Percentiles rank a stretch among this genome's conserved stretches.
phyloP scores from a whole-genome alignment of 2,888 invertebrate species.

The Stramonita haemastoma region DNA sequence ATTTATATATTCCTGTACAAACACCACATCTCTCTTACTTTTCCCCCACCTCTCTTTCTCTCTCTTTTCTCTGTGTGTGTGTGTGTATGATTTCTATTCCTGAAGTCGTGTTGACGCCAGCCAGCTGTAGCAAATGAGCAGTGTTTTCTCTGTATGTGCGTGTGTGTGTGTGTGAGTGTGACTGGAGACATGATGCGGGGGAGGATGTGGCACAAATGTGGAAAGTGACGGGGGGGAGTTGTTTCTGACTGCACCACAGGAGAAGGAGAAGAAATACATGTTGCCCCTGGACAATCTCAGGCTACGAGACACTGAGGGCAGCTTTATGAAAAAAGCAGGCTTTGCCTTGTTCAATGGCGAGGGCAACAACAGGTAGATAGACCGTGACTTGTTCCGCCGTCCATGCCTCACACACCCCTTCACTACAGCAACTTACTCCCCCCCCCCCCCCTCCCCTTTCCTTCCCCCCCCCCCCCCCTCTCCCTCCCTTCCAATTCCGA shows the following conservation, averaged over 20 bases:
- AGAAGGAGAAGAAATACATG: slow-evolving; percentile 99
- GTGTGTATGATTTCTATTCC: neutral
- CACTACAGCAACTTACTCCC: neutral
- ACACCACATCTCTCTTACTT: neutral
- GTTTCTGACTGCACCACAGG: slow-evolving; percentile 79
- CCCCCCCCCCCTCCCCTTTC: neutral
- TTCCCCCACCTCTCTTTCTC: neutral
- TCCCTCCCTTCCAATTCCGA: neutral
- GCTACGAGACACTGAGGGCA: slow-evolving; percentile 94
- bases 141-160: too few species aligned
- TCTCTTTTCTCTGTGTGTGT: neutral
- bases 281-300: slow-evolving; percentile 97
- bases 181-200: neutral
- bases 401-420: neutral
- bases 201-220: neutral
- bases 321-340: slow-evolving; percentile 95
- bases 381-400: neutral
- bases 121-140: too few species aligned
- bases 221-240: neutral
- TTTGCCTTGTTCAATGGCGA: slow-evolving; percentile 99
- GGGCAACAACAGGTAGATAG: slow-evolving; percentile 86
- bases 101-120: too few species aligned
- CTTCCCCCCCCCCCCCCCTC: neutral
- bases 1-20: too few species aligned
- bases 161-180: neutral